A percentile compares a stretch with the other conserved stretches of the same genome.
These are phyloP conservation scores for Cyanoramphus novaezelandiae DNA, from an alignment of 2,113 vertebrate genomes.

Conservation along the genomic window DNA sequence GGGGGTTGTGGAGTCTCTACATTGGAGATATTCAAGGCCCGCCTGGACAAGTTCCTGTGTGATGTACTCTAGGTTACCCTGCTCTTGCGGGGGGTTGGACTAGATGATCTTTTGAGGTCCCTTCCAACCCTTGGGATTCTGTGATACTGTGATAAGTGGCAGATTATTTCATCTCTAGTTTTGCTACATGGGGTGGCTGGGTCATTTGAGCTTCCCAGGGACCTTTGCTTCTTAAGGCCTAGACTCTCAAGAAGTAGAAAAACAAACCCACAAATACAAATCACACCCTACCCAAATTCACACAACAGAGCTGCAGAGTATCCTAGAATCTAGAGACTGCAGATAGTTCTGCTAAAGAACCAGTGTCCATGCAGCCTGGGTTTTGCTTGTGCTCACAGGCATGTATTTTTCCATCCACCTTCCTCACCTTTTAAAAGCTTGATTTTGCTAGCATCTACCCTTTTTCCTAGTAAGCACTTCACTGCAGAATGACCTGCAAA, in stretches of 20 bases:
- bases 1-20: no score
- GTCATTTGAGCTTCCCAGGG: not conserved
- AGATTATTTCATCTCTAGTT: not conserved
- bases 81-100: no score
- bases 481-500: conserved; percentile 34
- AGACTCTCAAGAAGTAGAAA: not conserved
- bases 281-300: not conserved
- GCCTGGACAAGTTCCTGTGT: no score
- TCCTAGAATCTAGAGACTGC: not conserved
- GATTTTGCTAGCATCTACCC: not conserved
- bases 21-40: no score
- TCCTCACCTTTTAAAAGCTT: not conserved
- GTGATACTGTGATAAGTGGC: not conserved
- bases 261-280: not conserved
- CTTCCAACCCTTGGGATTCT: no score
- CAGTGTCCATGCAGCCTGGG: not conserved
- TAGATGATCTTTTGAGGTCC: no score
- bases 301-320: not conserved
- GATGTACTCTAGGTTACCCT: no score
- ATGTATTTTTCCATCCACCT: not conserved
- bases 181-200: not conserved
- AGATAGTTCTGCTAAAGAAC: not conserved
- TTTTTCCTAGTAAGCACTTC: not conserved
- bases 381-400: not conserved
- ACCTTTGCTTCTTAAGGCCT: not conserved